Evolutionary conservation across 2,113 vertebrate species (phyloP), one percentile per base, ranked within the genome.

Genomic region (Lagopus muta): DNA sequence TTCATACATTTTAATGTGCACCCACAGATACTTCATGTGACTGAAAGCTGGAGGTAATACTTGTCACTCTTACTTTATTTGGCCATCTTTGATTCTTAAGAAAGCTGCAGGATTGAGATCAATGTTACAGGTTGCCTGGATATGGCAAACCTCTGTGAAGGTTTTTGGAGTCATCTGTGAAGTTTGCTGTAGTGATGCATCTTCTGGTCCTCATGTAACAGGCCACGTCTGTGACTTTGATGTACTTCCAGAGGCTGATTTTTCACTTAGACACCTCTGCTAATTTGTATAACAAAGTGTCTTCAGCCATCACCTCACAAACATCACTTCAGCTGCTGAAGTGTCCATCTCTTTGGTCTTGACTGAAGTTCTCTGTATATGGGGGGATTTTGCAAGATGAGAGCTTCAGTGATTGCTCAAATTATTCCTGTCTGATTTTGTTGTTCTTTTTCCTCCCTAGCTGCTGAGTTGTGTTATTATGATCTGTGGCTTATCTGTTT

Each of bases 1-100:
- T 89, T 94, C 75, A 90, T 83, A 16, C 73, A 84, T 93, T 81
- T 91, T 94, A 88, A 91, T 96, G 80, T 76, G 65, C 94, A 58
- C 95, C 89, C 88, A 94, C 89, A 88, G 90, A 38, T 92, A 24
- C 57, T 86, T 78, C 82, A 36, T 78, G 85, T 94, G 94, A 92
- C 80, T 89, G 52, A 48, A 48, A 86, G 88, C 83, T 81, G 73
- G 71, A 95, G 91, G 95, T 90, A 86, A 40, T 21, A 11, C 43
- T 72, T 91, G 72, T 72, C 76, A 24, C 38, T 76, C 40, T 60
- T 58, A 55, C 67, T 85, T 77, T n/a, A 25, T 5, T 5, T 47
- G 65, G 25, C 64, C 48, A 25, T 71, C 60, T 43, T 62, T 20
- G 36, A 66, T 43, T 52, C 55, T 72, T 57, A 5, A 70, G 74